A percentile compares a stretch with the other conserved stretches of the same genome.
phyloP scores from a whole-genome alignment of 2,888 invertebrate species.

The Papilio elwesi region DNA sequence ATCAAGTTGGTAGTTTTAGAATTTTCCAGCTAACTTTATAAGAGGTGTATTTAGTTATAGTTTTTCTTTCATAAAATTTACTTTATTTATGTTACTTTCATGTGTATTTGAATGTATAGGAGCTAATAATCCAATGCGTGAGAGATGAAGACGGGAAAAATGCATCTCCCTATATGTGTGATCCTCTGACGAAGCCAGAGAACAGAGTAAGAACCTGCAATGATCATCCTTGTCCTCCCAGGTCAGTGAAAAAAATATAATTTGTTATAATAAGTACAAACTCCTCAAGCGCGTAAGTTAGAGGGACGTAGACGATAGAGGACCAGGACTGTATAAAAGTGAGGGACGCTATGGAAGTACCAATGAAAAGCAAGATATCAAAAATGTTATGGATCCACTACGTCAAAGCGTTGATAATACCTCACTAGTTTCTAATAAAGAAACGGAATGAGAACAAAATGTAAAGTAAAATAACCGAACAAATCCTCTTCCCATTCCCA shows the following conservation, averaged over 20 bases:
- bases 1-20: no score
- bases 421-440: no score
- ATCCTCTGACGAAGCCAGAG: conserved; percentile 94
- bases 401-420: no score
- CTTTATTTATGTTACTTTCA: background rate
- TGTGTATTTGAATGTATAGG: conserved; percentile 79
- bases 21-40: background rate
- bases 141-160: conserved; percentile 94
- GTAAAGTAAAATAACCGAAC: no score
- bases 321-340: no score
- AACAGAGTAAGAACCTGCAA: conserved; percentile 95
- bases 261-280: conserved; percentile 9
- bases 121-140: conserved; percentile 94
- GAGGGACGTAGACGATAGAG: no score
- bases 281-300: no score
- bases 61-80: conserved; percentile 8
- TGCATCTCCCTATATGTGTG: conserved; percentile 94
- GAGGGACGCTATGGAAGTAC: no score
- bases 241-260: conserved; percentile 72
- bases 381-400: no score
- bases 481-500: no score
- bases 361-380: no score
- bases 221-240: conserved; percentile 97
- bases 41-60: background rate
- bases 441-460: no score